Evolutionary conservation across 2,888 invertebrate genomes (phyloP), one percentile per base, ranked within the genome.

Genomic region (Campoplex nolae): DNA sequence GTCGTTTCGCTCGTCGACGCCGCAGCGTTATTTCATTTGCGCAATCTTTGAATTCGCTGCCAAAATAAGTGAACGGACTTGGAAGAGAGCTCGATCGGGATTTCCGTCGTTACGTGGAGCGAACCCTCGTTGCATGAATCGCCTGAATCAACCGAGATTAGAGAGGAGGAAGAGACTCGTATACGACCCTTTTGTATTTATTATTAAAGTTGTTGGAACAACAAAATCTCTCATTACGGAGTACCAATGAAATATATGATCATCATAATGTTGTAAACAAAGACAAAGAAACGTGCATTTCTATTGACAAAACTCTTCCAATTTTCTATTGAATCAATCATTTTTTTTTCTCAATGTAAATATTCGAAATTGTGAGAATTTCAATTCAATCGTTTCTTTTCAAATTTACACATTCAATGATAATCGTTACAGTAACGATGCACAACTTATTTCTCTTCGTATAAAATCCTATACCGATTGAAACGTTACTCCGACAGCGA

Each of bases 31-130:
- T 23, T 42, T 28, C 16, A 86, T 86, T 86, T 83, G 83, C 83
- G 70, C 42, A 70, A 56, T 32, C 67, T 70, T 42, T 16, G 32
- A 62, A 79, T 68, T 70, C 75, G 51, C n/a, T 70, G 79, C 83
- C 83, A 74, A 79, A 74, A 81, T 28, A 48, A 80, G 74, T 75
- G 75, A 85, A 83, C 75, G 79, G 70, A 68, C 83, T 65, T 56
- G 67, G 35, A 32, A 62, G 56, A 32, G 54, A 32, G 54, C 51
- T 71, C 70, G 76, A 76, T 54, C 54, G 74, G 77, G 51, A 85
- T 74, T 85, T 81, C 68, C 76, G 77, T 54, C 56, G 56, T 58
- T 13, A 62, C 62, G 28, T 32, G 32, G 42, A 45, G 51, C 56
- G 58, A 32, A 56, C 70, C 70, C 79, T 65, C 80, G 62, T 65